Percentiles rank a stretch among this genome's conserved stretches.
These are phyloP conservation scores for Leptogaster cylindrica DNA, from an alignment of 2,888 invertebrate genomes.

Conservation along the genomic window DNA sequence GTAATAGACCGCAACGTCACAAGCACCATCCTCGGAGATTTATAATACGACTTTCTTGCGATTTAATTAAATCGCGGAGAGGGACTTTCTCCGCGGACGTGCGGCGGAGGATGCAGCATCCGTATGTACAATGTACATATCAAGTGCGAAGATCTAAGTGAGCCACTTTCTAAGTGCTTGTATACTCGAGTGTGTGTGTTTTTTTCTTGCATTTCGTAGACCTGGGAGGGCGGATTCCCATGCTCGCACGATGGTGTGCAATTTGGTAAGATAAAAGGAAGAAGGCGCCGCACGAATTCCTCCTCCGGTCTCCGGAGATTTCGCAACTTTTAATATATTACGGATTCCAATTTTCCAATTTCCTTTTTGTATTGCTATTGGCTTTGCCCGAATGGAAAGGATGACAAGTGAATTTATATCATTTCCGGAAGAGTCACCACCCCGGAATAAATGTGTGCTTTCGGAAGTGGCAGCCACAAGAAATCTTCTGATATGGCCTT, in stretches of 20 bases:
- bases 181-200: background rate
- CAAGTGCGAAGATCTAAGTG: constrained; percentile 28
- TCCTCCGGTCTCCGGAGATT: background rate
- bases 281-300: background rate
- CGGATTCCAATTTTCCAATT: background rate
- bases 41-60: constrained; percentile 35
- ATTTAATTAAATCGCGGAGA: constrained; percentile 31
- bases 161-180: background rate
- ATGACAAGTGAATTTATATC: background rate
- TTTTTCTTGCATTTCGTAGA: background rate
- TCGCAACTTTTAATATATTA: background rate
- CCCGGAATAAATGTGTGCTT: no score
- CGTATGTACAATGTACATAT: no score
- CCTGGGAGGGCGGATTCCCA: background rate
- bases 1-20: constrained; percentile 33
- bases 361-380: no score
- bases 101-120: constrained; percentile 7
- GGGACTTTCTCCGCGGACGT: constrained; percentile 12
- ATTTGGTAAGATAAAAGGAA: background rate
- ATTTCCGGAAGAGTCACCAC: background rate
- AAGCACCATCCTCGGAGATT: constrained; percentile 21
- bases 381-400: no score
- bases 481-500: no score
- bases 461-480: no score
- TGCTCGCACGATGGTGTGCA: background rate